Evolutionary conservation across 2,888 invertebrate species (phyloP).

Genomic region (Chaitophorus viminalis): DNA sequence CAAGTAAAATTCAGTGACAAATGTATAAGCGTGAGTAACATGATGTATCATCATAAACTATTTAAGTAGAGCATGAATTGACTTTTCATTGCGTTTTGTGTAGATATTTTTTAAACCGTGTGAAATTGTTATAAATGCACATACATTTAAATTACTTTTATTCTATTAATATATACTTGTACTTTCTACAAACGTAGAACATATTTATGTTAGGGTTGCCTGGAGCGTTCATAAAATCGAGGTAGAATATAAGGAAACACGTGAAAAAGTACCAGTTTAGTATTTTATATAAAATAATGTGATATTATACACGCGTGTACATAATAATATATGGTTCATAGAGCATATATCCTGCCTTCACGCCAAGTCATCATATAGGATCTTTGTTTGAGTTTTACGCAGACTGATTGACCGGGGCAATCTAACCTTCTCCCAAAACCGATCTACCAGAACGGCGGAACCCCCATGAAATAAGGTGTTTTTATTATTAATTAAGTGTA

Average conservation of each 20-base stretch:
- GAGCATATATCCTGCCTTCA: conserved; percentile 54
- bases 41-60: neutral
- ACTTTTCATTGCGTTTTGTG: conserved; percentile 39
- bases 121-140: conserved; percentile 34
- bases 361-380: conserved; percentile 30
- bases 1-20: neutral
- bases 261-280: neutral
- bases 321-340: conserved; percentile 17
- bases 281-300: neutral
- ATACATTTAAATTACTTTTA: conserved; percentile 17
- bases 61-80: conserved; percentile 32
- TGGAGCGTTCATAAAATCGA: neutral
- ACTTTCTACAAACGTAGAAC: neutral
- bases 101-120: conserved; percentile 13
- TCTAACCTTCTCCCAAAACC: neutral
- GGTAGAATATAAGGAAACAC: conserved; percentile 11
- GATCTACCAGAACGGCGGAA: conserved; percentile 48
- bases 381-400: conserved; percentile 29
- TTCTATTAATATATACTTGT: neutral
- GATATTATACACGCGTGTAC: neutral
- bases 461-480: conserved; percentile 7
- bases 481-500: conserved; percentile 20
- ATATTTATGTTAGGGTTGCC: neutral
- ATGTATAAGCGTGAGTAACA: neutral
- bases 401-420: neutral